Evolutionary conservation across 2,888 invertebrate genomes (phyloP).

Genomic region (Phyllotreta cruciferae): DNA sequence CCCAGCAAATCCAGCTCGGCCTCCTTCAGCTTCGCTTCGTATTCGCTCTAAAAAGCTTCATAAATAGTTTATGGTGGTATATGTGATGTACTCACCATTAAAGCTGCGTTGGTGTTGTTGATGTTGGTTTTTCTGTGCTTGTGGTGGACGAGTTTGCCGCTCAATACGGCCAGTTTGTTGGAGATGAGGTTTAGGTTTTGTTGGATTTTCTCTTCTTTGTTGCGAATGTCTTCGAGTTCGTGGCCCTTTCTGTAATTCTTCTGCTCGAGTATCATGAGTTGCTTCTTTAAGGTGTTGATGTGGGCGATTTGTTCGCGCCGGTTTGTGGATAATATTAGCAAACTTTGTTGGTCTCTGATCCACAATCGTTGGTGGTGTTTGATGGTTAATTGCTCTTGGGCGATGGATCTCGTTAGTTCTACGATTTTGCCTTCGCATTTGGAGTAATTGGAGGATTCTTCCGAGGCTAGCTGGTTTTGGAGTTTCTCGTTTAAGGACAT

Average conservation of each 20-base stretch:
- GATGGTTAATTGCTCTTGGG: conserved; percentile 67
- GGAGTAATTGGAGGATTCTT: conserved; percentile 60
- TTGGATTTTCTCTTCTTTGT: conserved; percentile 65
- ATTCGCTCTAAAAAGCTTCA: conserved; percentile 58
- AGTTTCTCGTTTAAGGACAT: conserved; percentile 64
- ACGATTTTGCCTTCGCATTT: conserved; percentile 70
- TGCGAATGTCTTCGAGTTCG: conserved; percentile 66
- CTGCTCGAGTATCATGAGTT: conserved; percentile 72
- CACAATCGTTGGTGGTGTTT: conserved; percentile 75
- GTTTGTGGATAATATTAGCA: conserved; percentile 73
- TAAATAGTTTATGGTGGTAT: not conserved
- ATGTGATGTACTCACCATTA: conserved; percentile 37
- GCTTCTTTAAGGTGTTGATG: conserved; percentile 75
- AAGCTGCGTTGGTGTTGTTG: conserved; percentile 65
- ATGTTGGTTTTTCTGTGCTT: conserved; percentile 63
- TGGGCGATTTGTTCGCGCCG: conserved; percentile 72
- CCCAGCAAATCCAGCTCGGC: conserved; percentile 72
- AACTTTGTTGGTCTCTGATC: conserved; percentile 77
- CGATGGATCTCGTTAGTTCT: conserved; percentile 71
- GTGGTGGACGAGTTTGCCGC: conserved; percentile 66
- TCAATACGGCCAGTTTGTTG: conserved; percentile 66
- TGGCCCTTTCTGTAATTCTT: conserved; percentile 74
- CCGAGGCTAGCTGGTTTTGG: conserved; percentile 61
- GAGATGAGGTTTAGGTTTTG: conserved; percentile 68
- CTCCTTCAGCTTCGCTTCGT: conserved; percentile 65